Conservation (phyloP, 2,888 invertebrate species). For the Carabus problematicus region DNA sequence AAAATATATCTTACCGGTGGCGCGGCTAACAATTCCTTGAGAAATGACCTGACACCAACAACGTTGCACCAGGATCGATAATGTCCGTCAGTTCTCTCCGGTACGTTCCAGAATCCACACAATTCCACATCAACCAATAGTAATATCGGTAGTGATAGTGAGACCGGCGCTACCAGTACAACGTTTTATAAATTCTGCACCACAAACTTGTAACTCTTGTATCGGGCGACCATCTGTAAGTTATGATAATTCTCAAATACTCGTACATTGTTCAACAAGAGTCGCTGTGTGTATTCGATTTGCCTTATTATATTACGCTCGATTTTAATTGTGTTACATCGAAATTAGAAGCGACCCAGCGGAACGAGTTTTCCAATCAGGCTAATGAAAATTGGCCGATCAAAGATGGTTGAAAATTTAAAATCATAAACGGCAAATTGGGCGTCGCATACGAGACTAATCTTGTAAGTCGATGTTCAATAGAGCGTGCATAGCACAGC, state of each 20-base stretch:
- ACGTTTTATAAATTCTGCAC: too few species aligned
- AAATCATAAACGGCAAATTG: conserved; percentile 24
- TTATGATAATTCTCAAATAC: too few species aligned
- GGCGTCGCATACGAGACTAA: neutral
- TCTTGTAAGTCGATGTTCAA: conserved; percentile 18
- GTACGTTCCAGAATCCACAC: conserved; percentile 26
- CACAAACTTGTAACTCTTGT: too few species aligned
- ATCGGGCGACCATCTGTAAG: too few species aligned
- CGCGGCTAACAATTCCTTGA: conserved; percentile 39
- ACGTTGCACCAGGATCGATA: conserved; percentile 36
- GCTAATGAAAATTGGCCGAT: conserved; percentile 36
- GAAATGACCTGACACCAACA: conserved; percentile 38
- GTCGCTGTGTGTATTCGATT: too few species aligned
- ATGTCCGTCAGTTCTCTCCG: conserved; percentile 18
- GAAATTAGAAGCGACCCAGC: too few species aligned
- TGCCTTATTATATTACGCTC: too few species aligned
- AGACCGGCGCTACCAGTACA: neutral
- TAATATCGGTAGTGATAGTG: neutral
- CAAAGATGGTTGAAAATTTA: conserved; percentile 29
- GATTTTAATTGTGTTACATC: conserved; percentile 1
- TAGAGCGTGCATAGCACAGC: conserved; percentile 5
- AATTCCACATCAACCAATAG: conserved; percentile 14
- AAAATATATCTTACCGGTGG: conserved; percentile 37
- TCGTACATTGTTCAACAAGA: too few species aligned
- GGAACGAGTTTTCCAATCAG: conserved; percentile 15